Evolutionary conservation across 2,797 vertebrate genomes (phyloP).

Genomic region (Dendrocincla fuliginosa): DNA sequence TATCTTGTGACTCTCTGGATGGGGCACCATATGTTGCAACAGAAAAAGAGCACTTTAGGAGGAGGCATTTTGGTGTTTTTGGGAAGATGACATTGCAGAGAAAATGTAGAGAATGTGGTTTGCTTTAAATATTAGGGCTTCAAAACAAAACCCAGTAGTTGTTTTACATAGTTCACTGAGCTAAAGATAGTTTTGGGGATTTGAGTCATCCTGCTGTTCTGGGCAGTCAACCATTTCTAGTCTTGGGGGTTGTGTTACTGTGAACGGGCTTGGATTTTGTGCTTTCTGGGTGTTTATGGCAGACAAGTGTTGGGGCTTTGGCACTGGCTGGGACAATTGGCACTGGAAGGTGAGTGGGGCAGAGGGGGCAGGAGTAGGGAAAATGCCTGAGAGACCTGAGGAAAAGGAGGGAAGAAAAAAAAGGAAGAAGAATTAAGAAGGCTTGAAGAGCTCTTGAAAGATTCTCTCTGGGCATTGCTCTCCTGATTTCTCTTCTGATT

Average conservation of each 20-base stretch:
- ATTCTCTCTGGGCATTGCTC: not conserved
- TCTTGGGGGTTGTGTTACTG: not conserved
- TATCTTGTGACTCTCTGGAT: conserved; percentile 38
- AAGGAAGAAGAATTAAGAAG: not conserved
- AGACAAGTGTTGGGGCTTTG: not conserved
- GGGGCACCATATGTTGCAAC: conserved; percentile 33
- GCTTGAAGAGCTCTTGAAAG: not conserved
- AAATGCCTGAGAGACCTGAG: not conserved
- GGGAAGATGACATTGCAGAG: not conserved
- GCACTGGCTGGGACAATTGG: not conserved
- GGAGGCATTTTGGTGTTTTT: conserved; percentile 24
- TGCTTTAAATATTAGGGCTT: conserved; percentile 26
- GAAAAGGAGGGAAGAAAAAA: not conserved
- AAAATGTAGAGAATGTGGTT: conserved; percentile 19
- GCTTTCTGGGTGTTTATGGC: not conserved
- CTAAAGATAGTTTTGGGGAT: not conserved
- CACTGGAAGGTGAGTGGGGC: not conserved
- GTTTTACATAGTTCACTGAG: not conserved
- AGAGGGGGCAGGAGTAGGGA: not conserved
- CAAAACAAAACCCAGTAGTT: not conserved
- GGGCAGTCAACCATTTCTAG: not conserved
- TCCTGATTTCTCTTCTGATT: not conserved
- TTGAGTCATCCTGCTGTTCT: not conserved
- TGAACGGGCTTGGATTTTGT: not conserved
- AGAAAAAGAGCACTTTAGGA: conserved; percentile 24